Base-by-base conservation (phyloP, 92 coral and sea anemone species). In the Zoanthus sansibaricus region DNA sequence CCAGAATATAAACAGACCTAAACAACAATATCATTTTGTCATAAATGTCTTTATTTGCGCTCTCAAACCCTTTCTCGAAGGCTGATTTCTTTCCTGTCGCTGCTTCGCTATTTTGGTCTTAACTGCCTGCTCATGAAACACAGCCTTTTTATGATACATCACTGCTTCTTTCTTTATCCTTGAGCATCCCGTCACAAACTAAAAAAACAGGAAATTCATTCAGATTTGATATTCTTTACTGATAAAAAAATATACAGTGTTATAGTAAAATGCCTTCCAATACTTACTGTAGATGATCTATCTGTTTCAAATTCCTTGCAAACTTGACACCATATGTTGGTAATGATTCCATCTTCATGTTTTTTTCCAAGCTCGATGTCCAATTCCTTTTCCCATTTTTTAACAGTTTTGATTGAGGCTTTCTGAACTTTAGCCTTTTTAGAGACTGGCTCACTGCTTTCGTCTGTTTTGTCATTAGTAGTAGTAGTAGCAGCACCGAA, bases 321-420 rank as follows among this genome's bases (percentile, higher is more conserved):
- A 56, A 56, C 64, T 16, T 0, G 4, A 12, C 64, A 56, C 64
- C 64, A 56, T 0, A 56, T 56, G 9, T 5, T 56, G 12, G 9
- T 15, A 56, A 56, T n/a, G 13, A 56, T 16, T 56, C 64, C 64
- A 16, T 56, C 64, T 13, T 56, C n/a, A 16, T 15, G 15, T 15
- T 8, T 1, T 56, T 48, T 72, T 44, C 77, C 77, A 8, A 72
- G 4, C 47, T 72, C 0, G 44, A 18, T 72, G 17, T 72, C 77
- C 16, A 72, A 42, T 7, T 72, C 77, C 77, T 25, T 25, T 25
- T 72, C 32, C 77, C 77, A 72, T 9, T 72, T 30, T 44, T 45
- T 5, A 72, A 72, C 77, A 47, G 77, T 72, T 72, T 72, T 72
- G 17, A 72, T 17, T 0, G 77, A 72, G 17, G 77, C 77, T 20